Conservation (phyloP, 2,113 vertebrate genomes). For the Recurvirostra avosetta region DNA sequence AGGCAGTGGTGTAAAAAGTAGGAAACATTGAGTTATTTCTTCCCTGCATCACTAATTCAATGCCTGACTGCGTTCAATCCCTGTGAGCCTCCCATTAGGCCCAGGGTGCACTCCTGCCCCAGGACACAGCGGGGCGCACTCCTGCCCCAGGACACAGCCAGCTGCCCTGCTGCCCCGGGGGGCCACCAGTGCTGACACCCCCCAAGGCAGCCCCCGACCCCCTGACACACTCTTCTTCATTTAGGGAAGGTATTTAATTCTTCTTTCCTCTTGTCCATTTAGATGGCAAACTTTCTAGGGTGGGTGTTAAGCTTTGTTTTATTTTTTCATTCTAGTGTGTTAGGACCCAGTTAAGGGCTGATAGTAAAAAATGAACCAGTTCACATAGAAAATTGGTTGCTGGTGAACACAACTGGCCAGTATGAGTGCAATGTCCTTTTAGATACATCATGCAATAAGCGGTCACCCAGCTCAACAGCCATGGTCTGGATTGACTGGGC, state of each 20-base stretch:
- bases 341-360: not conserved
- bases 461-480: not conserved
- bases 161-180: not conserved
- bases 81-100: not conserved
- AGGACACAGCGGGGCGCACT: not conserved
- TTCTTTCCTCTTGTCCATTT: not conserved
- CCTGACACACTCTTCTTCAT: not conserved
- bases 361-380: not conserved
- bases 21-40: not conserved
- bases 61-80: not conserved
- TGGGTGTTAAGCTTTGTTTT: not conserved
- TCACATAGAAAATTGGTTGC: not conserved
- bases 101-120: rapidly evolving
- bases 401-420: not conserved
- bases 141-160: not conserved
- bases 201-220: not conserved
- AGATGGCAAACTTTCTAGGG: not conserved
- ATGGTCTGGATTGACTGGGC: not conserved
- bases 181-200: not conserved
- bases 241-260: not conserved
- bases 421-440: not conserved
- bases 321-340: not conserved
- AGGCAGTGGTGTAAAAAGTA: not conserved
- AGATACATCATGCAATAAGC: not conserved
- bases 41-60: not conserved